Evolutionary conservation across 1,140 invertebrate species (phyloP).

Genomic region (Sycobia sp.): DNA sequence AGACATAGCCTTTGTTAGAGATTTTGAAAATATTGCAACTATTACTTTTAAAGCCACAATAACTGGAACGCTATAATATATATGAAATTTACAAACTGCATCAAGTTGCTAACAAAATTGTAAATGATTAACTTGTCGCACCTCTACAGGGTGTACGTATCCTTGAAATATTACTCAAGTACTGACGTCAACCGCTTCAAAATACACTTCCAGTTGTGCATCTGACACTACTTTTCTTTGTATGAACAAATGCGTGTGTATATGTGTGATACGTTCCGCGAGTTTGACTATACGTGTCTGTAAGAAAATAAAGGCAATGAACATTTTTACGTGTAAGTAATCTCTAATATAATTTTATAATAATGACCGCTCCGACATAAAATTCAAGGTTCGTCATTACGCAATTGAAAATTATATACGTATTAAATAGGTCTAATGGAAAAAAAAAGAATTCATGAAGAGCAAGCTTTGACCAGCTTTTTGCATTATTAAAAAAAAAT

Average conservation of each 20-base stretch:
- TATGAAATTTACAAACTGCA: too few relatives aligned
- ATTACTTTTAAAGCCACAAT: too few relatives aligned
- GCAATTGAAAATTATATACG: slow-evolving; percentile 23
- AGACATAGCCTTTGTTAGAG: too few relatives aligned
- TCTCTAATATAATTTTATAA: slow-evolving; percentile 33
- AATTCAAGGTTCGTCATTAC: slow-evolving; percentile 18
- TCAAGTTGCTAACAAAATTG: too few relatives aligned
- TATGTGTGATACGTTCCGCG: slow-evolving; percentile 2
- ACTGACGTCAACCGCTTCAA: slow-evolving; percentile 11
- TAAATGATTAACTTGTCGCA: too few relatives aligned
- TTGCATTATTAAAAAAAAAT: slow-evolving; percentile 17
- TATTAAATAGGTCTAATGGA: slow-evolving; percentile 20
- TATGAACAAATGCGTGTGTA: slow-evolving; percentile 10
- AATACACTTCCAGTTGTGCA: slow-evolving; percentile 23
- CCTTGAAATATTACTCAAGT: not conserved
- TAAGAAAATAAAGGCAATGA: slow-evolving; percentile 3
- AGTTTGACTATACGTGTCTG: slow-evolving; percentile 1
- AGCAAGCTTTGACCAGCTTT: slow-evolving; percentile 27
- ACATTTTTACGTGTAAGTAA: slow-evolving; percentile 20
- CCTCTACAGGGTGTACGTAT: not conserved
- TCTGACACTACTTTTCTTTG: slow-evolving; percentile 10
- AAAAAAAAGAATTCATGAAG: slow-evolving; percentile 8
- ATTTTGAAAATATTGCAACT: too few relatives aligned
- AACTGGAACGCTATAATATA: too few relatives aligned
- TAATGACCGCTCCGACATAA: too few relatives aligned